Percentiles rank a stretch among this genome's conserved stretches.
phyloP scores from a whole-genome alignment of 1,140 invertebrate species.

The Latrodectus geometricus region DNA sequence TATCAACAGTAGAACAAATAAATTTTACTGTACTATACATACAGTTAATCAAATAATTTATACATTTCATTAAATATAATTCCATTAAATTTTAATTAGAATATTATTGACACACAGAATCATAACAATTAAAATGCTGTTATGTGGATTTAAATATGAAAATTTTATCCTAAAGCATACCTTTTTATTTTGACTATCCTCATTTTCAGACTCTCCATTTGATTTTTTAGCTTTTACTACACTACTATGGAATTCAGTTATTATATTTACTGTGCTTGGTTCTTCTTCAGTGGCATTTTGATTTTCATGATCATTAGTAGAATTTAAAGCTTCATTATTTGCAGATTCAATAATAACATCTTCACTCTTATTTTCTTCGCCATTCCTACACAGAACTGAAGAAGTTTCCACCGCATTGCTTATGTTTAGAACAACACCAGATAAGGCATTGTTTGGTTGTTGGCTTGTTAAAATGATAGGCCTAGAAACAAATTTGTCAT shows the following conservation, averaged over 20 bases:
- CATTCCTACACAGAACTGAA: slow-evolving; percentile 23
- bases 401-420: slow-evolving; percentile 18
- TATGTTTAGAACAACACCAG: slow-evolving; percentile 38
- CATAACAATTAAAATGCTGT: too few species aligned
- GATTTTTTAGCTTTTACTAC: slow-evolving; percentile 51
- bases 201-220: slow-evolving; percentile 31
- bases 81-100: too few species aligned
- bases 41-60: too few species aligned
- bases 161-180: background rate
- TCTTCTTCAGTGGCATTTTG: slow-evolving; percentile 50
- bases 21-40: too few species aligned
- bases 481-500: slow-evolving; percentile 45
- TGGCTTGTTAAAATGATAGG: slow-evolving; percentile 46
- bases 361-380: slow-evolving; percentile 6
- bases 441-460: slow-evolving; percentile 9
- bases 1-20: too few species aligned
- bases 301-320: slow-evolving; percentile 23
- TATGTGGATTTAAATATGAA: too few species aligned
- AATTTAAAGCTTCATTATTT: background rate
- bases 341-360: slow-evolving; percentile 9
- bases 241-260: slow-evolving; percentile 56
- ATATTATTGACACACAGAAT: too few species aligned
- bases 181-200: slow-evolving; percentile 53
- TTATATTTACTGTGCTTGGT: slow-evolving; percentile 56
- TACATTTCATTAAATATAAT: too few species aligned